phyloP scores from a whole-genome alignment of 2,113 vertebrate species.

The Peucedramus taeniatus region DNA sequence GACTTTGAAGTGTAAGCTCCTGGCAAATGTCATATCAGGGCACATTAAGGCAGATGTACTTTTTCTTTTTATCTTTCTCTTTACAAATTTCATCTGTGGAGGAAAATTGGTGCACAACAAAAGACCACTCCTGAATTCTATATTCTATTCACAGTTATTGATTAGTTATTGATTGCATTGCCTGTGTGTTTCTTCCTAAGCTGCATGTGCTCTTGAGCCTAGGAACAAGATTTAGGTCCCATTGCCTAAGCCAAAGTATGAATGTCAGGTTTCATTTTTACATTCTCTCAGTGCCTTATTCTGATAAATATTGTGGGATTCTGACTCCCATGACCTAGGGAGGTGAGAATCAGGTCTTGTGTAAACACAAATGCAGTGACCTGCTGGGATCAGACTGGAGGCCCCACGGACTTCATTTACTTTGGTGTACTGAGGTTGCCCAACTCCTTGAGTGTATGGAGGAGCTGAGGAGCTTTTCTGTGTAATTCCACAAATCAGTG shows the following conservation, averaged over 20 bases:
- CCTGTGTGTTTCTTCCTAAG: neutral
- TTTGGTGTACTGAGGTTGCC: neutral
- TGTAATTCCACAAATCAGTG: neutral
- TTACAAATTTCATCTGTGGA: neutral
- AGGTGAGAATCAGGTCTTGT: neutral
- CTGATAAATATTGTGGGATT: neutral
- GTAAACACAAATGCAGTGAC: neutral
- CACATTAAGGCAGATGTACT: neutral
- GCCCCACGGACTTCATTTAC: neutral
- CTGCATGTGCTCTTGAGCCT: neutral
- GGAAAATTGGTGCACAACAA: neutral
- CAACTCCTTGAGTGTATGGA: neutral
- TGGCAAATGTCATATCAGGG: neutral
- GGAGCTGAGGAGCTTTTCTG: neutral
- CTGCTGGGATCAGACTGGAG: neutral
- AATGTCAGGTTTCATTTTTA: neutral
- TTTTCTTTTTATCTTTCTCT: neutral
- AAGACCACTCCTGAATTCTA: neutral
- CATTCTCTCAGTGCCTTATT: neutral
- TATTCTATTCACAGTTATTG: neutral
- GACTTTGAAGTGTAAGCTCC: neutral
- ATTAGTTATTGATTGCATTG: neutral
- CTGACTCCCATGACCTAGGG: neutral
- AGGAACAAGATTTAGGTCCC: neutral
- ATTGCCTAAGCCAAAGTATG: accelerated